A percentile compares a stretch with the other conserved stretches of the same genome.
Evolutionary conservation across 2,888 invertebrate species (phyloP).

Genomic region (Chymomyza caudatula): DNA sequence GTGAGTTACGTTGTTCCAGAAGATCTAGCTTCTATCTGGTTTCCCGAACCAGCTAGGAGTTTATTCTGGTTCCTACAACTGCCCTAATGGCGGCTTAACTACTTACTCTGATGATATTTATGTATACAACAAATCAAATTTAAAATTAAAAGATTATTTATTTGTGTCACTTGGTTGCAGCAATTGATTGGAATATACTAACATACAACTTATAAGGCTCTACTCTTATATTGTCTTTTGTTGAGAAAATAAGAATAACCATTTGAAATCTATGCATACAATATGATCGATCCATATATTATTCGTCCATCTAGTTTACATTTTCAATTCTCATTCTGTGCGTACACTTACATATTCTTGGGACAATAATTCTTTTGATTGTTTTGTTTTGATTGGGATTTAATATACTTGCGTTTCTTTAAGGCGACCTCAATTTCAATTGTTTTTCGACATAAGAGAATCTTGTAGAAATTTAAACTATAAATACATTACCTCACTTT

Average conservation of each 20-base stretch:
- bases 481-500: background rate
- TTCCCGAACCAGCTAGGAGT: too few relatives aligned
- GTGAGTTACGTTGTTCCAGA: too few relatives aligned
- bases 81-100: too few relatives aligned
- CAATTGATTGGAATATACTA: background rate
- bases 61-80: too few relatives aligned
- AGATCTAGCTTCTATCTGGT: too few relatives aligned
- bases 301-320: background rate
- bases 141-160: background rate
- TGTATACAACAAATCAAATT: background rate
- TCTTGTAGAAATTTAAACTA: background rate
- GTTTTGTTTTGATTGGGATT: background rate
- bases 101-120: too few relatives aligned
- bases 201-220: background rate
- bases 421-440: background rate
- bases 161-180: background rate
- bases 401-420: background rate
- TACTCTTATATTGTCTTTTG: background rate
- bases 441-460: background rate
- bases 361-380: background rate
- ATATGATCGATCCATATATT: background rate
- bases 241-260: background rate
- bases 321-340: background rate
- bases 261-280: background rate
- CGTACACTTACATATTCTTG: background rate